Percentiles rank a stretch among this genome's conserved stretches.
Evolutionary conservation across 2,888 invertebrate species (phyloP).

Genomic region (Cephonodes hylas): DNA sequence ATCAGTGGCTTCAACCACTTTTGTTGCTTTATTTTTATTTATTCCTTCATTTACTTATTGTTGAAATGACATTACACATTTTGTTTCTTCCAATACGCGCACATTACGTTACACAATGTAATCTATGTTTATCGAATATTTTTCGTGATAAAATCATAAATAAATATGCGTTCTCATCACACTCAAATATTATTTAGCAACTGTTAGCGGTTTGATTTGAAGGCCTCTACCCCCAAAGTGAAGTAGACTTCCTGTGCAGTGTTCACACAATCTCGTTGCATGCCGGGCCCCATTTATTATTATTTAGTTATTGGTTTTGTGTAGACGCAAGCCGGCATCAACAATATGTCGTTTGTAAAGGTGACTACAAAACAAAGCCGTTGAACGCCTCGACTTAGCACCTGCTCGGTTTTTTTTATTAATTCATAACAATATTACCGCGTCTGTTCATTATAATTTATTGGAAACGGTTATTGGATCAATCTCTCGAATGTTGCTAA

Average conservation of each 20-base stretch:
- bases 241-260: conserved; percentile 70
- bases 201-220: conserved; percentile 22
- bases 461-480: conserved; percentile 29
- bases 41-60: background rate
- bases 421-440: conserved; percentile 27
- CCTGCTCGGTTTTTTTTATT: conserved; percentile 62
- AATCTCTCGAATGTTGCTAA: conserved; percentile 15
- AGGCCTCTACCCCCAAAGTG: conserved; percentile 54
- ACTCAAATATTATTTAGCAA: conserved; percentile 9
- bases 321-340: conserved; percentile 71
- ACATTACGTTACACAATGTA: background rate
- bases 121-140: background rate
- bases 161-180: background rate
- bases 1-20: conserved; percentile 18
- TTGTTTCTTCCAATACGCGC: background rate
- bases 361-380: conserved; percentile 78
- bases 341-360: conserved; percentile 77
- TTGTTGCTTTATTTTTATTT: background rate
- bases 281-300: conserved; percentile 67
- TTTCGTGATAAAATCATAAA: background rate
- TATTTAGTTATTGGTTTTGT: conserved; percentile 76
- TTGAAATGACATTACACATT: background rate
- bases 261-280: conserved; percentile 68
- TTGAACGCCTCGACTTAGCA: conserved; percentile 67
- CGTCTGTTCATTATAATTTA: conserved; percentile 28